A percentile compares a stretch with the other conserved stretches of the same genome.
These are phyloP conservation scores for Acinonyx jubatus DNA, from an alignment of 2,113 vertebrate species.

Conservation along the genomic window DNA sequence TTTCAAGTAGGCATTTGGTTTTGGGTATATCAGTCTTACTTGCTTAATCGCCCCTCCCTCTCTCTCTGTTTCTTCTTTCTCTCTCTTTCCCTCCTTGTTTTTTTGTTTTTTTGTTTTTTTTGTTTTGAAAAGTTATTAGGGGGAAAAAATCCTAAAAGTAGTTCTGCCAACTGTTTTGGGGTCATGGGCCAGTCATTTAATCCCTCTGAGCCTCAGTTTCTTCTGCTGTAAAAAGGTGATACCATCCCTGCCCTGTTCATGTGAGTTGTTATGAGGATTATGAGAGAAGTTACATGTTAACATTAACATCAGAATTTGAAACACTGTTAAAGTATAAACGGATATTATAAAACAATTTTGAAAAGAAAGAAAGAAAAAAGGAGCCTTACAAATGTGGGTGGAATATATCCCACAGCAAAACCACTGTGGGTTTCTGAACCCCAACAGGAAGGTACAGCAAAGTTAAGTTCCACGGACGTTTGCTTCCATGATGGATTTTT, in stretches of 20 bases:
- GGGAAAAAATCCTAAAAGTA: not conserved
- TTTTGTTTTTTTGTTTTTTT: not conserved
- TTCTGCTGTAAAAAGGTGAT: not conserved
- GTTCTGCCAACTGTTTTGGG: not conserved
- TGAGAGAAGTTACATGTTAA: not conserved
- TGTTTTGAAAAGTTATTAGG: not conserved
- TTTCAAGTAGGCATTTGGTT: not conserved
- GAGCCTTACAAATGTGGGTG: not conserved
- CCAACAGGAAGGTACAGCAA: not conserved
- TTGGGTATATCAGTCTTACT: not conserved
- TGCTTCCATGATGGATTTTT: not conserved
- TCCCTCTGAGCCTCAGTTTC: not conserved
- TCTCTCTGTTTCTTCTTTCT: too few relatives aligned
- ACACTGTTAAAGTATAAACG: not conserved
- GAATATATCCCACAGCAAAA: not conserved
- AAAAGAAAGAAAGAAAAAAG: not conserved
- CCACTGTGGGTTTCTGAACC: not conserved
- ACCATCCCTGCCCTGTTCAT: not conserved
- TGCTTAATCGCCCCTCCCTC: not conserved
- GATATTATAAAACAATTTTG: not conserved
- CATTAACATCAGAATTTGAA: not conserved
- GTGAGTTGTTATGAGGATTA: not conserved
- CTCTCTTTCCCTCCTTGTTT: not conserved
- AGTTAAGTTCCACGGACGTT: not conserved
- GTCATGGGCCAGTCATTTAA: not conserved